Evolutionary conservation across 2,797 vertebrate genomes (phyloP), one percentile per base, ranked within the genome.

Genomic region (Phrynocephalus forsythii): DNA sequence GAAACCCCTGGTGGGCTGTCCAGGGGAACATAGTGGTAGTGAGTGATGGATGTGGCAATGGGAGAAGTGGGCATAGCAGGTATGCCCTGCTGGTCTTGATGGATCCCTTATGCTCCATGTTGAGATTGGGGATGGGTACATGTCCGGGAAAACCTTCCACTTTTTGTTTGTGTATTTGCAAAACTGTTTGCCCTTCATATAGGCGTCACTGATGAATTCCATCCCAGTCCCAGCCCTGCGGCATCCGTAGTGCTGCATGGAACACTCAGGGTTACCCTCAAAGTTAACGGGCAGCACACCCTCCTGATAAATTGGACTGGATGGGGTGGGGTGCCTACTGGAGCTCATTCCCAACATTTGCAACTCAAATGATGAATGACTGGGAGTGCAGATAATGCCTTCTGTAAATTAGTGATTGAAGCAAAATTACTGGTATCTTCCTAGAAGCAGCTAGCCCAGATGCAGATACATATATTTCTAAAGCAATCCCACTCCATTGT

Each of bases 351-450:
- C 30, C 67, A 22, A 48, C 50, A 66, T 91, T 9, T 10, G 86
- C 48, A 89, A 69, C 88, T 95, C 92, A 84, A 90, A 76, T 87
- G 66, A 92, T 95, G 89, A 93, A 66, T 89, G 72, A 18, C 84
- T 93, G 95, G 89, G 83, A 88, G 20, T 85, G 77, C 66, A 48
- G 11, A 87, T 86, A 91, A 91, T 84, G 66, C 22, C 52, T 90
- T 92, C 90, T 91, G 10, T 83, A 90, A 91, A 90, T 93, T 89
- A 91, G 44, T 67, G 72, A 89, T 82, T 95, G 93, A 95, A 95
- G 97, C 95, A 95, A 95, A 97, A 95, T 97, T 97, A 96, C 95
- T 97, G 96, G 95, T 97, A 97, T 97, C 96, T 98, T 96, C 95
- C 97, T 97, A 97, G 97, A 96, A 97, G 96, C 96, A 97, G 96